Evolutionary conservation across 2,888 invertebrate genomes (phyloP).

Genomic region (Xiphydria camelus): DNA sequence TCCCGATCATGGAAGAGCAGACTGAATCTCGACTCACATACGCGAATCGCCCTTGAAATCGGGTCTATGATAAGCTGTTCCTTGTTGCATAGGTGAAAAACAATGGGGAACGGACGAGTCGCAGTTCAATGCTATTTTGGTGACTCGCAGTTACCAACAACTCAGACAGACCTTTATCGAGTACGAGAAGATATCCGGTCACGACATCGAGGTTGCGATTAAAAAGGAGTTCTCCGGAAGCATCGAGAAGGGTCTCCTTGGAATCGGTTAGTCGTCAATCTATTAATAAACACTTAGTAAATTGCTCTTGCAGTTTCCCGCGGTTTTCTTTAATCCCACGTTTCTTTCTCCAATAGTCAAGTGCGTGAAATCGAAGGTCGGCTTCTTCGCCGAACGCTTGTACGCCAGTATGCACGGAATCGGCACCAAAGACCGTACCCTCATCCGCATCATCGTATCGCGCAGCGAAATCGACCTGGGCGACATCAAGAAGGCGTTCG

Average conservation of each 20-base stretch:
- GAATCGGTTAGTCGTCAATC: constrained; percentile 75
- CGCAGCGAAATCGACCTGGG: constrained; percentile 91
- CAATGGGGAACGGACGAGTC: constrained; percentile 93
- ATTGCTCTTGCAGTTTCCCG: no score
- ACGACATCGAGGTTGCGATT: constrained; percentile 83
- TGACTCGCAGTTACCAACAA: constrained; percentile 88
- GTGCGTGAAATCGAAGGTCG: constrained; percentile 87
- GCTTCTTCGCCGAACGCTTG: constrained; percentile 89
- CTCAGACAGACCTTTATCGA: constrained; percentile 83
- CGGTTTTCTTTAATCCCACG: not conserved
- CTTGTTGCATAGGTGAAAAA: constrained; percentile 74
- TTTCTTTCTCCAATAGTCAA: constrained; percentile 65
- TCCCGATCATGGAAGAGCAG: no score
- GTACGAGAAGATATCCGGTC: constrained; percentile 79
- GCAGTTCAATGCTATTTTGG: constrained; percentile 82
- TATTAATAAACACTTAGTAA: no score
- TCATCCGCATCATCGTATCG: constrained; percentile 89
- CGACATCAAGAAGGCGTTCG: constrained; percentile 90
- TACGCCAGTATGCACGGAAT: constrained; percentile 90
- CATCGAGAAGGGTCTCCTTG: constrained; percentile 82
- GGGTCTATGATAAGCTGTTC: no score
- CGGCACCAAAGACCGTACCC: constrained; percentile 87
- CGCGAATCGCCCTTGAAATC: no score
- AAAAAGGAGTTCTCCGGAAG: constrained; percentile 88
- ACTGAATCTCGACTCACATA: no score